Evolutionary conservation across 2,888 invertebrate species (phyloP), one percentile per base, ranked within the genome.

Genomic region (Cyaniris semiargus): DNA sequence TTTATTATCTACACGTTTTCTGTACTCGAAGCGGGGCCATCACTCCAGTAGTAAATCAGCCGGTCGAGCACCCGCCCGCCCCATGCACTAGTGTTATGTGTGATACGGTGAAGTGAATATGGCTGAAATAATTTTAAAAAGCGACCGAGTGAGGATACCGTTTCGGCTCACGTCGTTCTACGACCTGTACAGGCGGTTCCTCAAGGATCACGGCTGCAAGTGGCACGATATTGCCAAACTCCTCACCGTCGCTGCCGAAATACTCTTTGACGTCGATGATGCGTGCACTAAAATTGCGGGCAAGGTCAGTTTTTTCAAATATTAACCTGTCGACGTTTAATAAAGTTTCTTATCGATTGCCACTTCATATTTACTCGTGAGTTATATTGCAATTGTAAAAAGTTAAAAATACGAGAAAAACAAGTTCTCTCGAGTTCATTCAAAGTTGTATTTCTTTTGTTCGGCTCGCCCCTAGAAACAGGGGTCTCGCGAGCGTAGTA

Each of bases 181-280:
- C 82, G 92, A 92, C 80, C 86, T 94, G 70, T 94, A 93, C 86
- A 93, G 90, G 83, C 87, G 90, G 82, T 90, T 94, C 86, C 89
- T 94, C 81, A 92, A 93, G 87, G 93, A 93, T 81, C 92, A 93
- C 85, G 89, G 91, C 79, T 93, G 92, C 87, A 91, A 90, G 83
- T 94, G 93, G 94, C 93, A 92, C 83, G 93, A 94, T 85, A 85
- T 94, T 80, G 85, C 92, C 76, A 93, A 93, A 88, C 85, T 94
- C 75, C 86, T 94, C 80, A 87, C 89, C 77, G 89, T 91, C 70
- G 85, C 93, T 71, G 91, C 92, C 76, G 94, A 94, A 83, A 87
- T 93, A 80, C 89, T 94, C 83, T 93, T 94, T 84, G 92, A 93
- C 86, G 89, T 92, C 80, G 93, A 94, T 83, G 90, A 88, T 83